phyloP scores from a whole-genome alignment of 2,113 vertebrate genomes.

The Otis tarda region DNA sequence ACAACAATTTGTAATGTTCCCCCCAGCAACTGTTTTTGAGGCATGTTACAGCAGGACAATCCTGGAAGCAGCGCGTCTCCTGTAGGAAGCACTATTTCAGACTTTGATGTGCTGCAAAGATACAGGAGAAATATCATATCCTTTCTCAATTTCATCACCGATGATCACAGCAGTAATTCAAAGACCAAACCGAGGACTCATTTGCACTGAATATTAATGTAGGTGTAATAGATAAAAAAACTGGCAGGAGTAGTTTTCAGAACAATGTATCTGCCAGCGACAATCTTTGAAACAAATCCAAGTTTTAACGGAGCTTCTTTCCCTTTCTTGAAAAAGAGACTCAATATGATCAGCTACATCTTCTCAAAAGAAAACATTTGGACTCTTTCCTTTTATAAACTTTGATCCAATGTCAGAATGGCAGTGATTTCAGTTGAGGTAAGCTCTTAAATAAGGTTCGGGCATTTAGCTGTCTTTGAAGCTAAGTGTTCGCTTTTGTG shows the following conservation, averaged over 20 bases:
- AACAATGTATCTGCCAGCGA: conserved; percentile 58
- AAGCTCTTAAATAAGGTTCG: conserved; percentile 24
- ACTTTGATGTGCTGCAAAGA: not conserved
- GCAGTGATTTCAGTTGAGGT: not conserved
- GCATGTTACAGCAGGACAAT: not conserved
- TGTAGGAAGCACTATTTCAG: not conserved
- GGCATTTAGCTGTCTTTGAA: conserved; percentile 36
- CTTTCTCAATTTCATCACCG: conserved; percentile 1
- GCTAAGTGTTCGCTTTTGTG: not conserved
- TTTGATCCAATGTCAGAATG: conserved; percentile 20
- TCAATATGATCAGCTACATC: conserved; percentile 36
- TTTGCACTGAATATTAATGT: conserved; percentile 61
- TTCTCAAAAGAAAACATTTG: conserved; percentile 38
- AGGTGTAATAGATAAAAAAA: conserved; percentile 42
- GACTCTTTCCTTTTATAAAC: conserved; percentile 21
- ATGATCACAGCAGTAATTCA: conserved; percentile 53
- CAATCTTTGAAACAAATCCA: conserved; percentile 61
- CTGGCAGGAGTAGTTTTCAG: conserved; percentile 47
- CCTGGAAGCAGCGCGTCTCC: not conserved
- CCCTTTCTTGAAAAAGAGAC: conserved; percentile 24
- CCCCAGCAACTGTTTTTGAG: not conserved
- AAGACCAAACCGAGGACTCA: conserved; percentile 23
- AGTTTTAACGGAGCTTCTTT: conserved; percentile 31
- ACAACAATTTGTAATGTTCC: not conserved
- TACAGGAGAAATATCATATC: not conserved